Evolutionary conservation across 2,113 vertebrate species (phyloP), one percentile per base, ranked within the genome.

Genomic region (Leucoraja erinaceus): DNA sequence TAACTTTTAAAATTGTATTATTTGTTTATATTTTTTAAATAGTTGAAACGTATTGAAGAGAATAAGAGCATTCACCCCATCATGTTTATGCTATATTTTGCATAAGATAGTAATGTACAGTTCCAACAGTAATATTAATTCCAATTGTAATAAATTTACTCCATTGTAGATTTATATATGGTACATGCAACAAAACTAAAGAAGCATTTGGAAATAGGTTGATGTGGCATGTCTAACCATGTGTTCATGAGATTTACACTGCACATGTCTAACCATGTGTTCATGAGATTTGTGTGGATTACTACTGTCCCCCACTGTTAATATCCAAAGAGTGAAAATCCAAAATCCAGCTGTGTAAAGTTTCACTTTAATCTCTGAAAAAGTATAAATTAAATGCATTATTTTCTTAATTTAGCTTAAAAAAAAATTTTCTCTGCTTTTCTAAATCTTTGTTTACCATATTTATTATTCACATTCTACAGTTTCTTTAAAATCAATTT

Each of bases 321-420:
- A 68, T 68, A 16, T 5, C 66, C 66, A 14, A 66, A 14, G 66
- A 68, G 66, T 68, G 66, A 68, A 68, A 16, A 16, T 68, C 16
- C 2, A 68, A 61, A 25, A 86, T 86, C 28, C 4, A 86, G 56
- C 81, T 61, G 54, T 28, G 22, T 84, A 54, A 22, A 59, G 5
- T 86, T 86, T 86, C 28, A 86, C 14, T 59, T 86, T 86, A n/a
- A 86, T 59, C 74, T 61, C 56, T 84, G 25, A 84, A 84, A 61
- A n/a, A 84, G 56, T 25, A 59, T 61, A n/a, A 28, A 61, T 28
- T 84, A 28, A 84, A 61, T 22, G 59, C 25, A 59, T 28, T 25
- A 56, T n/a, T 61, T 61, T 84, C 81, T 25, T 25, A n/a, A 61
- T 84, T 84, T 59, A 6, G 14, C 56, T n/a, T 10, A 61, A n/a